Conservation (phyloP, 35 echinoderm and acorn worm genomes). For the Amphiura filiformis region DNA sequence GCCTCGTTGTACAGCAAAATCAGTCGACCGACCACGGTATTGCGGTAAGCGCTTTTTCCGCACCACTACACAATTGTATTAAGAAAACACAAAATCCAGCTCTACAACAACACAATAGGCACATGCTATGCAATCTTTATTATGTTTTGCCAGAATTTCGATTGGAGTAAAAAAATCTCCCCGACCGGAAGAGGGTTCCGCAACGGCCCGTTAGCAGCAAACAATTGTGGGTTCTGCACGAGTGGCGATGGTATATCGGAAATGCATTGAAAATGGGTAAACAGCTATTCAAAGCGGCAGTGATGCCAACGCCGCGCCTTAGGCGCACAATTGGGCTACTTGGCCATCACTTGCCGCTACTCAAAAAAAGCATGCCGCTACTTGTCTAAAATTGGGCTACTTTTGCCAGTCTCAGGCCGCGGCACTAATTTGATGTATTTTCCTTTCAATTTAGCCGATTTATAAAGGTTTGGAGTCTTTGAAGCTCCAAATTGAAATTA, state of each 20-base stretch:
- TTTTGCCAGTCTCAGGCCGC: too few species aligned
- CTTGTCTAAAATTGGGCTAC: too few species aligned
- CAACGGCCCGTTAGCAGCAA: background rate
- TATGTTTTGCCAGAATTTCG: background rate
- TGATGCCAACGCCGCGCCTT: too few species aligned
- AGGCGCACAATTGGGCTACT: too few species aligned
- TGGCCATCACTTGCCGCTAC: too few species aligned
- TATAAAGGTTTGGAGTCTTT: too few species aligned
- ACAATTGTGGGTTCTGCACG: conserved; percentile 4
- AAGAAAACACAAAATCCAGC: background rate
- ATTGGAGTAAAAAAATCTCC: background rate
- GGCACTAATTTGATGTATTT: too few species aligned
- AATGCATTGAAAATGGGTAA: background rate
- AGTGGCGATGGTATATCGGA: background rate
- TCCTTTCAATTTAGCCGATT: too few species aligned
- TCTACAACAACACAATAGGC: background rate
- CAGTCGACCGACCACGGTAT: too few species aligned
- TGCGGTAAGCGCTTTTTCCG: background rate
- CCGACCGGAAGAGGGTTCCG: background rate
- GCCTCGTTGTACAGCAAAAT: too few species aligned
- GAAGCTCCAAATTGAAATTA: too few species aligned
- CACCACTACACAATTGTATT: background rate
- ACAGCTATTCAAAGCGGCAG: background rate
- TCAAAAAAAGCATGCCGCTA: too few species aligned
- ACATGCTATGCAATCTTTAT: background rate